A percentile compares a stretch with the other conserved stretches of the same genome.
Conservation (phyloP, 2,888 invertebrate genomes). For the Leptinotarsa peninsularis region DNA sequence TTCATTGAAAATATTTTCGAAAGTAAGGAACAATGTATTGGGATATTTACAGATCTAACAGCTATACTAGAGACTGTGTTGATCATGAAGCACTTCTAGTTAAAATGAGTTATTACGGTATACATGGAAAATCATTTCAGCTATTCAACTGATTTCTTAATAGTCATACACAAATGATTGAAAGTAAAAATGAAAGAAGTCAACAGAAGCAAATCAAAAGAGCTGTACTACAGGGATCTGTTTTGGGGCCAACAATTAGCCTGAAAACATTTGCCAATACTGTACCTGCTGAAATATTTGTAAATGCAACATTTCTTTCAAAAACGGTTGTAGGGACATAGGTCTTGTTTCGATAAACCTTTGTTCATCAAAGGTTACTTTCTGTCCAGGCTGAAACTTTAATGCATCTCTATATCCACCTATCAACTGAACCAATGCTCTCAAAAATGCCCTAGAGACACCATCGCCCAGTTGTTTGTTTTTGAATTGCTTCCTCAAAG, state of each 20-base stretch:
- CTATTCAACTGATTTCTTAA: no score
- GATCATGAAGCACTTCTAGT: no score
- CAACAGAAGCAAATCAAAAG: no score
- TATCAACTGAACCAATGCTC: conserved; percentile 91
- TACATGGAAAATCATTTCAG: no score
- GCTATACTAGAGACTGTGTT: no score
- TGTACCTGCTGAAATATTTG: conserved; percentile 93
- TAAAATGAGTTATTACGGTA: no score
- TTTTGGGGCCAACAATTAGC: background rate
- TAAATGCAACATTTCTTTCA: conserved; percentile 89
- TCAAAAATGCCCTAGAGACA: conserved; percentile 91
- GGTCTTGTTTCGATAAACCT: conserved; percentile 90
- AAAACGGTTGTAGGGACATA: conserved; percentile 86
- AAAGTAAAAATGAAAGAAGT: no score
- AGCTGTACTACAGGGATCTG: no score
- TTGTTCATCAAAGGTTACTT: conserved; percentile 87
- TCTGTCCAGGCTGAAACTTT: conserved; percentile 77
- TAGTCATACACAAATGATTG: no score
- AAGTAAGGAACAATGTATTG: no score
- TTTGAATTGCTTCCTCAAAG: conserved; percentile 81
- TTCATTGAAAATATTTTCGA: no score
- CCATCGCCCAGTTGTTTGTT: conserved; percentile 89
- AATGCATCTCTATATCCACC: conserved; percentile 95
- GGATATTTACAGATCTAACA: no score
- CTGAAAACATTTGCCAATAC: conserved; percentile 1